Evolutionary conservation across 2,888 invertebrate genomes (phyloP).

Genomic region (Polydrusus pterygomalis): DNA sequence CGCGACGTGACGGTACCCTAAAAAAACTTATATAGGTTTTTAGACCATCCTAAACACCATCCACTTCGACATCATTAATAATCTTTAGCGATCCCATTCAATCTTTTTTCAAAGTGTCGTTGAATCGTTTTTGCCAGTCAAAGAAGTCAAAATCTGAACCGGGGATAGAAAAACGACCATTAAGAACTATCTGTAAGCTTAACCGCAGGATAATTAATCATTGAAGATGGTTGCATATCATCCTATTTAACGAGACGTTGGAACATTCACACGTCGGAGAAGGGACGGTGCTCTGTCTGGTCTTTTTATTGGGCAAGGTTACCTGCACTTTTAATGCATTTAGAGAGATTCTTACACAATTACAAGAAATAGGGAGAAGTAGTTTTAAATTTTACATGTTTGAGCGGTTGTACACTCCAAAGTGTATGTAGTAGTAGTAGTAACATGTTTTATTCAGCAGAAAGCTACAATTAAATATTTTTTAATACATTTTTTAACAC

Average conservation of each 20-base stretch:
- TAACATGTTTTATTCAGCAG: too few species aligned
- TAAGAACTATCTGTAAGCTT: constrained; percentile 70
- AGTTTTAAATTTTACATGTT: too few species aligned
- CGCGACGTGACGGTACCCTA: not conserved
- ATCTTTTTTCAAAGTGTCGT: constrained; percentile 58
- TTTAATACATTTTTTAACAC: too few species aligned
- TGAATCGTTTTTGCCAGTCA: constrained; percentile 49
- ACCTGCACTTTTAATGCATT: constrained; percentile 6
- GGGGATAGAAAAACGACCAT: constrained; percentile 60
- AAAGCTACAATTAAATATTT: too few species aligned
- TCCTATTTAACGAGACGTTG: constrained; percentile 69
- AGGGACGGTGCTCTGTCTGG: constrained; percentile 11
- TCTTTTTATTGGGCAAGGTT: constrained; percentile 24
- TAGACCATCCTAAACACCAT: constrained; percentile 36
- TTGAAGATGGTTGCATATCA: constrained; percentile 69
- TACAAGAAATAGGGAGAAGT: too few species aligned
- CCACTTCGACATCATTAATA: constrained; percentile 70
- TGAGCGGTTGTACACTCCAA: too few species aligned
- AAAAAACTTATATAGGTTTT: constrained; percentile 45
- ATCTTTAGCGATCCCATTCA: constrained; percentile 68
- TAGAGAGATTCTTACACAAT: not conserved
- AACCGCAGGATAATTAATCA: constrained; percentile 72
- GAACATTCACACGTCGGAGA: constrained; percentile 63
- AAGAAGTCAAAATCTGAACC: constrained; percentile 44
- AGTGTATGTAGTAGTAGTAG: too few species aligned